Evolutionary conservation across 2,113 vertebrate species (phyloP).

Genomic region (Phrynosoma blainvillii): DNA sequence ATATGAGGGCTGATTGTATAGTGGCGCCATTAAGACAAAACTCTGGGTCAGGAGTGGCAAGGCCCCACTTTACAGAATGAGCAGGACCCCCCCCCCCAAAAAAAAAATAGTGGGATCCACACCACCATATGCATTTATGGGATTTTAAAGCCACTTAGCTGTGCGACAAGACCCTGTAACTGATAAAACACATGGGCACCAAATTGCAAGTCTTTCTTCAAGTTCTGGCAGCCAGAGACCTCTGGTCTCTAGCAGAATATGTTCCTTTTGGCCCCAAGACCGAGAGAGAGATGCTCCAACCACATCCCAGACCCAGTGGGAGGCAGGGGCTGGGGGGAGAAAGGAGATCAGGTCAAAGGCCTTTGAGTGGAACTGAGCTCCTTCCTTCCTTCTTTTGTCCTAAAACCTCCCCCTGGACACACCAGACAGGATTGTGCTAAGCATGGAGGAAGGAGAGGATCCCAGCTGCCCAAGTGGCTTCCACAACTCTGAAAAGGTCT

Average conservation of each 20-base stretch:
- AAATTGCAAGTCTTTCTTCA: not conserved
- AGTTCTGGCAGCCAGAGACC: not conserved
- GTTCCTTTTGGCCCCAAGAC: not conserved
- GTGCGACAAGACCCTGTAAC: not conserved
- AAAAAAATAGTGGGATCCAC: too few relatives aligned
- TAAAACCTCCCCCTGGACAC: not conserved
- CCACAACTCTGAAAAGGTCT: too few relatives aligned
- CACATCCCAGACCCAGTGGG: not conserved
- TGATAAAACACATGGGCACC: too few relatives aligned
- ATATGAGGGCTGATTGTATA: too few relatives aligned
- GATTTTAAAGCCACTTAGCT: not conserved
- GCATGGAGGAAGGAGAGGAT: not conserved
- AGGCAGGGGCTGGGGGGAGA: too few relatives aligned
- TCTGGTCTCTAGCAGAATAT: rapidly evolving
- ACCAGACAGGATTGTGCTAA: not conserved
- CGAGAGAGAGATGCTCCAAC: not conserved
- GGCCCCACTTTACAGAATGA: not conserved
- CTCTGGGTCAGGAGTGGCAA: not conserved
- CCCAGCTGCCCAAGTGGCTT: not conserved
- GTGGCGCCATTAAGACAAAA: not conserved
- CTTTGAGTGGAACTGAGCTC: too few relatives aligned
- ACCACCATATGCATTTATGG: too few relatives aligned
- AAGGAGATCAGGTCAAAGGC: too few relatives aligned
- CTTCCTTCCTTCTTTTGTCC: constrained; percentile 40
- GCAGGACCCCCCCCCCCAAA: not conserved